These are phyloP conservation scores for Ormia ochracea DNA, from an alignment of 2,888 invertebrate genomes.

Conservation along the genomic window DNA sequence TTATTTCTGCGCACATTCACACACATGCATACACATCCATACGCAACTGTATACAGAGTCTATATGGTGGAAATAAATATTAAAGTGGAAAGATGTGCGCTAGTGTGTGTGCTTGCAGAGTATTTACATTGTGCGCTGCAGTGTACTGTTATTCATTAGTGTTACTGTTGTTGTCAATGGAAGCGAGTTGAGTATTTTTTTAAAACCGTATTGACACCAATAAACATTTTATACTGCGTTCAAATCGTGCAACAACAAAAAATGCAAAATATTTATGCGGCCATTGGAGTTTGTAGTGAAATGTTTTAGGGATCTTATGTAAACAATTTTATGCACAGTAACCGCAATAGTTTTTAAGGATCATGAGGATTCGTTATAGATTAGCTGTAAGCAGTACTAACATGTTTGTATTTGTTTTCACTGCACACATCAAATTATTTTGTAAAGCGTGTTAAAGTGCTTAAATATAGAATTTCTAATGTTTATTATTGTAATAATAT, in stretches of 20 bases:
- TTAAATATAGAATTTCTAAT: neutral
- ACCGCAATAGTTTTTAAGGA: neutral
- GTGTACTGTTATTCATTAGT: conserved; percentile 17
- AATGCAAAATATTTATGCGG: neutral
- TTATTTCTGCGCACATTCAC: conserved; percentile 7
- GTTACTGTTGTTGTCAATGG: conserved; percentile 23
- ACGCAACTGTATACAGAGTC: too few species aligned
- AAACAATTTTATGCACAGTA: neutral
- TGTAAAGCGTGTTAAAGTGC: neutral
- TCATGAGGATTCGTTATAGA: conserved; percentile 10
- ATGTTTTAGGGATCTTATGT: neutral
- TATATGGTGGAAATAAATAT: neutral
- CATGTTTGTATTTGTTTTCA: neutral
- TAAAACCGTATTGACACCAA: conserved; percentile 52
- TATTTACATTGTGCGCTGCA: neutral
- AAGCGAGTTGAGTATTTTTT: conserved; percentile 42
- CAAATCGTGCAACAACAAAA: conserved; percentile 15
- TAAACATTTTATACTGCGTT: conserved; percentile 36
- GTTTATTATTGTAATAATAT: neutral
- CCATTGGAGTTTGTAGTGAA: neutral
- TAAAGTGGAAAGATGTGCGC: neutral
- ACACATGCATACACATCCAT: neutral
- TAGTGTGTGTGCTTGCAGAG: neutral
- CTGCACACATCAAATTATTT: neutral
- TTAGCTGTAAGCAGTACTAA: neutral